Evolutionary conservation across 2,797 vertebrate species (phyloP).

Genomic region (Alcedo atthis): DNA sequence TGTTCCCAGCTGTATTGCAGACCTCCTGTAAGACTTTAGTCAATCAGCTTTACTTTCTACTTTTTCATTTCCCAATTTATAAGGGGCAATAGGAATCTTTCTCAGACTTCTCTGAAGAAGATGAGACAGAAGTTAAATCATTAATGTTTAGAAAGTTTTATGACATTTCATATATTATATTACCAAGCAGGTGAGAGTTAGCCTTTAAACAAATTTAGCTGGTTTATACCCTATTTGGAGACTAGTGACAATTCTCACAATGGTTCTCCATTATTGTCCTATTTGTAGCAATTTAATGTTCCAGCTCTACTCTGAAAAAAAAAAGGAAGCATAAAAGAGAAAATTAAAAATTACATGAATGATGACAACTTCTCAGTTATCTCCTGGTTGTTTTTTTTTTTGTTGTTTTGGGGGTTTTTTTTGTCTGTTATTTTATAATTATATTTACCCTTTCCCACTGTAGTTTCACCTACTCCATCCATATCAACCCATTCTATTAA

Average conservation of each 20-base stretch:
- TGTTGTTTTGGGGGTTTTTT: not conserved
- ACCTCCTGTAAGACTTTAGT: not conserved
- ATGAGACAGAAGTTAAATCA: not conserved
- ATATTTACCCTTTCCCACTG: not conserved
- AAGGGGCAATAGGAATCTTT: not conserved
- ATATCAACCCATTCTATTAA: not conserved
- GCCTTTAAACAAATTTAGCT: not conserved
- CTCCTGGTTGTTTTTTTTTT: not conserved
- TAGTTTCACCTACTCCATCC: not conserved
- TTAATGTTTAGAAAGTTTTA: not conserved
- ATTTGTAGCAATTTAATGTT: not conserved
- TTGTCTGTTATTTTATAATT: not conserved
- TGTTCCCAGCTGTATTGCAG: not conserved
- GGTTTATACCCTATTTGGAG: not conserved
- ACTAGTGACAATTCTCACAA: not conserved
- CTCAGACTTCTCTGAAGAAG: not conserved
- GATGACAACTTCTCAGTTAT: not conserved
- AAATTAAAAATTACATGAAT: not conserved
- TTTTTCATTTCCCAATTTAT: not conserved
- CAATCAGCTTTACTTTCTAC: not conserved
- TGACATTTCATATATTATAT: not conserved
- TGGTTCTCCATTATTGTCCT: not conserved
- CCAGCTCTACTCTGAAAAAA: not conserved
- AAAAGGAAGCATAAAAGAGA: not conserved
- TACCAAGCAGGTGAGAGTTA: not conserved